These are phyloP conservation scores for Brachionus angularis DNA, from an alignment of 1,140 invertebrate genomes.

Conservation along the genomic window DNA sequence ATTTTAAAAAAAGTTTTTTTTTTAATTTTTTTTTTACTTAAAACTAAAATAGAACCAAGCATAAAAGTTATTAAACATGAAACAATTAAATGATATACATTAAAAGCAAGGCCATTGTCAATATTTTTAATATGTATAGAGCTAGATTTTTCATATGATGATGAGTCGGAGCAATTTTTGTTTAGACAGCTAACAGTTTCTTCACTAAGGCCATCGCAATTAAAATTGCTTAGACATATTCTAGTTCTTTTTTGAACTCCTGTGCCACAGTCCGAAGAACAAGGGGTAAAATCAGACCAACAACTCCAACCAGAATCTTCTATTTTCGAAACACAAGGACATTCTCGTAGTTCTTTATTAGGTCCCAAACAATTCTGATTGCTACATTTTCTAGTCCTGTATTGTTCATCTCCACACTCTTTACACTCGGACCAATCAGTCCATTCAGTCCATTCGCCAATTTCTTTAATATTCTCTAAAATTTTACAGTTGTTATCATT, in stretches of 20 bases:
- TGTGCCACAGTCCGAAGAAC: background rate
- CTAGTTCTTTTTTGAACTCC: background rate
- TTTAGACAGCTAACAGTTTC: background rate
- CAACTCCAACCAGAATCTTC: conserved; percentile 7
- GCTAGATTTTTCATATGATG: background rate
- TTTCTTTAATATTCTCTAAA: conserved; percentile 8
- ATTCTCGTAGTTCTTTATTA: background rate
- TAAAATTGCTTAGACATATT: background rate
- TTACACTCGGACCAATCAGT: conserved; percentile 3
- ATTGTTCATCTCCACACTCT: background rate
- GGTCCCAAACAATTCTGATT: conserved; percentile 4
- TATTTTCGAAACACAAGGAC: background rate
- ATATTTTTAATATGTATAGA: background rate
- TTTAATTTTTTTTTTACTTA: no score
- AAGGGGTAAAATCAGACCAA: conserved; percentile 27
- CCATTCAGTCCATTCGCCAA: conserved; percentile 27
- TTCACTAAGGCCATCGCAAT: conserved; percentile 10
- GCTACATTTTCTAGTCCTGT: background rate
- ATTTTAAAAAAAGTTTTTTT: no score
- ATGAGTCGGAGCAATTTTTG: background rate
- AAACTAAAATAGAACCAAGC: conserved; percentile 1
- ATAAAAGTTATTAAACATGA: background rate
- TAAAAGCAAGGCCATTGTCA: background rate
- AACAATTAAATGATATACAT: background rate
- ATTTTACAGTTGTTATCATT: background rate